Conservation (phyloP, 2,113 vertebrate species). For the Polypterus senegalus region DNA sequence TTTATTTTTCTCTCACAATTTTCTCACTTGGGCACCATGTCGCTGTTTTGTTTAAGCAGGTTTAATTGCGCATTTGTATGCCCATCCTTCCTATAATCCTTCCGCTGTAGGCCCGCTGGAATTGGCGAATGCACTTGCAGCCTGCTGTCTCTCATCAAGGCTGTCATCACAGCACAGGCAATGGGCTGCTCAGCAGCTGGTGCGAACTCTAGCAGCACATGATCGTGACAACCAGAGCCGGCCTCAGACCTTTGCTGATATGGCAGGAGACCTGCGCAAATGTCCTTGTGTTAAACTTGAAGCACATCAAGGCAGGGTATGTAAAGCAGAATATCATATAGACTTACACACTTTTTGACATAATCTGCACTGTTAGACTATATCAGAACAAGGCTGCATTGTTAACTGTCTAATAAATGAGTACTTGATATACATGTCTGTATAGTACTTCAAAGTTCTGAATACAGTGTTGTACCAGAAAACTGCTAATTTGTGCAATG, state of each 20-base stretch:
- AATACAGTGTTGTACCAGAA: no score
- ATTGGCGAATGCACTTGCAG: conserved; percentile 91
- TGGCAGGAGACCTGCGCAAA: conserved; percentile 87
- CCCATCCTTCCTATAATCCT: conserved; percentile 80
- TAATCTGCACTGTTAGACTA: neutral
- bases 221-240: conserved; percentile 85
- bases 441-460: no score
- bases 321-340: conserved; percentile 11
- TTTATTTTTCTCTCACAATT: conserved; percentile 7
- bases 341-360: neutral
- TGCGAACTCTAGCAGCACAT: conserved; percentile 84
- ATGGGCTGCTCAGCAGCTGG: conserved; percentile 94
- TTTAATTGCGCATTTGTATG: conserved; percentile 81
- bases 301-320: conserved; percentile 88
- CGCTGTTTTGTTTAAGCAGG: conserved; percentile 73
- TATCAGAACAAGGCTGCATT: no score
- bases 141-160: conserved; percentile 90
- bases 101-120: conserved; percentile 94
- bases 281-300: conserved; percentile 89
- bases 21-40: conserved; percentile 52
- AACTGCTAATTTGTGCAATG: no score
- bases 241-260: conserved; percentile 86
- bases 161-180: conserved; percentile 94
- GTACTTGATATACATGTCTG: no score
- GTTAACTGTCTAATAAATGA: no score